phyloP scores from a whole-genome alignment of 1,140 invertebrate genomes.

The Drosophila grimshawi region DNA sequence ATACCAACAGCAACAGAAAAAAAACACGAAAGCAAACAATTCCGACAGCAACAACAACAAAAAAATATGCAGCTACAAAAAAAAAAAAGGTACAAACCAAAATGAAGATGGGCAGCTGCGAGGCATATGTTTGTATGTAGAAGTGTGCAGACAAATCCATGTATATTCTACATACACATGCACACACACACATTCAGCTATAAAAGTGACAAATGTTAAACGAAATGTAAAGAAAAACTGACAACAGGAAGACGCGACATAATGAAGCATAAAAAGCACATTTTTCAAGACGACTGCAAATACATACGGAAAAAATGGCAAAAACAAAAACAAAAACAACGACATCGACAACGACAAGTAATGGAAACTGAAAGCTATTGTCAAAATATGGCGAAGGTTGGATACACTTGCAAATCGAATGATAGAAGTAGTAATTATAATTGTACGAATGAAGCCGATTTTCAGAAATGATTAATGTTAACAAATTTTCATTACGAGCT shows the following conservation, averaged over 20 bases:
- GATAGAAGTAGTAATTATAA: neutral
- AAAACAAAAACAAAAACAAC: constrained; percentile 32
- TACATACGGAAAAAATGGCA: constrained; percentile 23
- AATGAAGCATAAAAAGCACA: constrained; percentile 81
- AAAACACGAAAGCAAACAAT: constrained; percentile 35
- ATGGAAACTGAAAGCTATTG: constrained; percentile 12
- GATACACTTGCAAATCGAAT: constrained; percentile 9
- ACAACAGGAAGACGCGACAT: constrained; percentile 79
- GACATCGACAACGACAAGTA: constrained; percentile 2
- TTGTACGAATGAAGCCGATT: no score
- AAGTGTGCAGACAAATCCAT: constrained; percentile 36
- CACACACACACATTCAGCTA: constrained; percentile 59
- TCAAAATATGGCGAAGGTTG: constrained; percentile 1
- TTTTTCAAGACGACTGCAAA: constrained; percentile 75
- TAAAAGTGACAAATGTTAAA: constrained; percentile 83
- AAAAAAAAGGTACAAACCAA: constrained; percentile 51
- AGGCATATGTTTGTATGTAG: constrained; percentile 49
- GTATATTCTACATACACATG: constrained; percentile 8
- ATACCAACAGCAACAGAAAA: constrained; percentile 49
- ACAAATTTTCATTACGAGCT: no score
- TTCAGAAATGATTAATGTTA: no score
- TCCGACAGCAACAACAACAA: constrained; percentile 20
- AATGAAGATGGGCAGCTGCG: constrained; percentile 76
- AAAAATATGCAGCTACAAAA: constrained; percentile 25
- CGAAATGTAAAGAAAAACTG: constrained; percentile 82